Percentiles rank a stretch among this genome's conserved stretches.
These are phyloP conservation scores for Tachina grossa DNA, from an alignment of 2,888 invertebrate genomes.

Conservation along the genomic window DNA sequence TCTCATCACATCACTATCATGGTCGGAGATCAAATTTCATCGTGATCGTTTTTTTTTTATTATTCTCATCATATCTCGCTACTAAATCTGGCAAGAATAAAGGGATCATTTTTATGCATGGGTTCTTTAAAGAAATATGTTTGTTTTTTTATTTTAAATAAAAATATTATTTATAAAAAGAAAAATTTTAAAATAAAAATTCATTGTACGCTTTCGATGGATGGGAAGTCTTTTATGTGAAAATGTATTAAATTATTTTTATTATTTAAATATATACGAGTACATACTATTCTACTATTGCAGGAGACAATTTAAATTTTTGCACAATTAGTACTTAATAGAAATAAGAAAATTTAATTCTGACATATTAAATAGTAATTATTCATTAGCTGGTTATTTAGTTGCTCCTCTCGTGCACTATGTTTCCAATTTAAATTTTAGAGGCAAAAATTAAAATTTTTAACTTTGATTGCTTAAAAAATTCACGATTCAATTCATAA, in stretches of 20 bases:
- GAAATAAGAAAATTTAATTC: too few relatives aligned
- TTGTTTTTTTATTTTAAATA: not conserved
- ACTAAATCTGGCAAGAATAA: constrained; percentile 59
- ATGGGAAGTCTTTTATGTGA: constrained; percentile 35
- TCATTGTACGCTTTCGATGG: constrained; percentile 29
- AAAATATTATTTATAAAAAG: constrained; percentile 23
- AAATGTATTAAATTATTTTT: constrained; percentile 3
- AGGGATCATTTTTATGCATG: constrained; percentile 53
- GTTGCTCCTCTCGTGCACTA: too few relatives aligned
- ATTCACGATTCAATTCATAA: too few relatives aligned
- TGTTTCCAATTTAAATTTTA: too few relatives aligned
- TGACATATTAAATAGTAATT: too few relatives aligned
- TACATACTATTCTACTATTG: too few relatives aligned
- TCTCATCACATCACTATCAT: constrained; percentile 67
- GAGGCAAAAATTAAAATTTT: too few relatives aligned
- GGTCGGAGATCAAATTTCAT: constrained; percentile 69
- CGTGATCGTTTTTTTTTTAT: constrained; percentile 61
- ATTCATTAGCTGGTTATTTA: too few relatives aligned
- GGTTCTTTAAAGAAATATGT: constrained; percentile 49
- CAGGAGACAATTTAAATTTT: not conserved
- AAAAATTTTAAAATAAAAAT: not conserved
- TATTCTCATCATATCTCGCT: constrained; percentile 66
- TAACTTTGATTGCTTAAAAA: too few relatives aligned
- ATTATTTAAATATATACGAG: not conserved
- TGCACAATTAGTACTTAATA: too few relatives aligned